A percentile compares a stretch with the other conserved stretches of the same genome.
These are phyloP conservation scores for Pelecanus crispus DNA, from an alignment of 2,113 vertebrate species.

Conservation along the genomic window DNA sequence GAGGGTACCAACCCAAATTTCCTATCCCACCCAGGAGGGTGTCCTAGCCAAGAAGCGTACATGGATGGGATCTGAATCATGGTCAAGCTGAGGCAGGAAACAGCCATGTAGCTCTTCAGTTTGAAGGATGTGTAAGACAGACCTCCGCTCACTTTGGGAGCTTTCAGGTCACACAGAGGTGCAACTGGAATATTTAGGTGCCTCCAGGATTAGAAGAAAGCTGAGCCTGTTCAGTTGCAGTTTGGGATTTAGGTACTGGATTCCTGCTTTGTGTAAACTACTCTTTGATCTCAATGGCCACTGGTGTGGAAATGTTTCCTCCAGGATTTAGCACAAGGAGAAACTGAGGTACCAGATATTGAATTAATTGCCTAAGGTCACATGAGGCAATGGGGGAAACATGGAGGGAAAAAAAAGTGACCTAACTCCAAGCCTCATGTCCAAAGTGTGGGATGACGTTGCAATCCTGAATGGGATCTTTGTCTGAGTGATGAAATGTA, in stretches of 20 bases:
- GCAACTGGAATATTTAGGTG: background rate
- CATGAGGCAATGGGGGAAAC: background rate
- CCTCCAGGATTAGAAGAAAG: background rate
- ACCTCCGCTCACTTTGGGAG: background rate
- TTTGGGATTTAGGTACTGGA: background rate
- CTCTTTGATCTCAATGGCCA: background rate
- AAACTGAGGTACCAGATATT: background rate
- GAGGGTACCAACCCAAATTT: background rate
- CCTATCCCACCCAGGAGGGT: background rate
- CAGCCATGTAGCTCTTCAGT: background rate
- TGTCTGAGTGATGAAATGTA: conserved; percentile 4
- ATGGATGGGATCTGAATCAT: background rate
- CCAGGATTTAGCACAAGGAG: background rate
- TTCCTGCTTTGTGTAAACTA: background rate
- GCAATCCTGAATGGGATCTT: background rate
- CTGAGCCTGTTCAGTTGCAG: background rate
- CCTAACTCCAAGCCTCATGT: background rate
- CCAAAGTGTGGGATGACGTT: background rate
- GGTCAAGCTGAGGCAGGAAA: background rate
- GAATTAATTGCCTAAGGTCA: background rate
- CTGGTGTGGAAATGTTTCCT: background rate
- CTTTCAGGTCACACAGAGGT: background rate
- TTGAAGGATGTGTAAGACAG: background rate
- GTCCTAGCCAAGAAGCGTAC: background rate
- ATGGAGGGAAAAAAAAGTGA: background rate